A percentile compares a stretch with the other conserved stretches of the same genome.
phyloP scores from a whole-genome alignment of 2,888 invertebrate species.

The Erannis defoliaria region DNA sequence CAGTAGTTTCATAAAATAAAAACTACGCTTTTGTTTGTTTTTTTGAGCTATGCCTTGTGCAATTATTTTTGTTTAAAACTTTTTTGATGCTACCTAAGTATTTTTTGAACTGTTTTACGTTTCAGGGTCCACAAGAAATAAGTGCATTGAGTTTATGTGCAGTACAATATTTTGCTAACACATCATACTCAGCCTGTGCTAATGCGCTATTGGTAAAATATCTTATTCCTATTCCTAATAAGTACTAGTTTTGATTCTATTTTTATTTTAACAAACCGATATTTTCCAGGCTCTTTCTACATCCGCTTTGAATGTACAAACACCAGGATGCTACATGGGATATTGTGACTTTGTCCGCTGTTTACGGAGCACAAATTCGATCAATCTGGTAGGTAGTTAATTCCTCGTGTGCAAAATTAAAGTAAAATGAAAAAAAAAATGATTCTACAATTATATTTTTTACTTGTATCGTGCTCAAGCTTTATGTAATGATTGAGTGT shows the following conservation, averaged over 20 bases:
- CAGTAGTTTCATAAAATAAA: no score
- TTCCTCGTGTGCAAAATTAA: no score
- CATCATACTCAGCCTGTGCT: constrained; percentile 83
- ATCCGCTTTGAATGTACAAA: constrained; percentile 79
- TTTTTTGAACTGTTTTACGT: constrained; percentile 32
- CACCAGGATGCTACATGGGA: constrained; percentile 85
- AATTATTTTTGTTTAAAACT: no score
- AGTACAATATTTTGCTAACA: constrained; percentile 82
- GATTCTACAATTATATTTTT: no score
- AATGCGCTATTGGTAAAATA: constrained; percentile 76
- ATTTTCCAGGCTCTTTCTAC: constrained; percentile 71
- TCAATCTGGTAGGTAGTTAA: constrained; percentile 80
- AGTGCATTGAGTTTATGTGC: constrained; percentile 84
- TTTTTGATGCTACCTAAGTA: no score
- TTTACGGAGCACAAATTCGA: constrained; percentile 84
- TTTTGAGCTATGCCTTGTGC: no score
- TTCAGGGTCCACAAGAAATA: constrained; percentile 84
- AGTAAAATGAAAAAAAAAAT: no score
- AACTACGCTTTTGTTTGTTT: no score
- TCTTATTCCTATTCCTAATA: background rate
- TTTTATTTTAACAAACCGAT: background rate
- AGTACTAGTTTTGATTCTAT: background rate
- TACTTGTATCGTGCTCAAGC: no score
- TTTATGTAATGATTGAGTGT: no score
- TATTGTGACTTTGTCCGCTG: constrained; percentile 88